Evolutionary conservation across 2,797 vertebrate species (phyloP).

Genomic region (Sitta carolinensis): DNA sequence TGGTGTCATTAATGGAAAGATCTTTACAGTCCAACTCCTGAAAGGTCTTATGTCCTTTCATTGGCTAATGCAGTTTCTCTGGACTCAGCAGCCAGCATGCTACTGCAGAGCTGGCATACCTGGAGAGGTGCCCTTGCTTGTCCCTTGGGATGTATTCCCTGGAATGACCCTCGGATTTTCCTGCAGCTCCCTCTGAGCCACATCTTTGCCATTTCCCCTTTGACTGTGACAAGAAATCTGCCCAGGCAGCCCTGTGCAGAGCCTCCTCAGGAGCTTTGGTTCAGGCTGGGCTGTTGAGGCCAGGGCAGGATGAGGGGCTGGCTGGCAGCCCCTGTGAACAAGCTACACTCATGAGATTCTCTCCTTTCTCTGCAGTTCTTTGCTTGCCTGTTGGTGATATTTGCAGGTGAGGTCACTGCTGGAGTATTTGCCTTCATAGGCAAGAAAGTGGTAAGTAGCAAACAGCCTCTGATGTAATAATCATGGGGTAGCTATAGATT

Average conservation of each 20-base stretch:
- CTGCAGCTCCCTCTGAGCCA: not conserved
- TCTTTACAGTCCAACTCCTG: not conserved
- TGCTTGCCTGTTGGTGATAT: constrained; percentile 92
- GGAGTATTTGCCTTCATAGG: constrained; percentile 95
- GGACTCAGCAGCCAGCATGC: not conserved
- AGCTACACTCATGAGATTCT: not conserved
- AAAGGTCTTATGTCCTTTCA: not conserved
- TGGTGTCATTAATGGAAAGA: not conserved
- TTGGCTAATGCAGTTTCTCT: not conserved
- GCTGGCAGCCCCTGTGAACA: not conserved
- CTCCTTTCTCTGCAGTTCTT: constrained; percentile 86
- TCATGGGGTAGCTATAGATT: not conserved
- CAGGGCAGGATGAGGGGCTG: not conserved
- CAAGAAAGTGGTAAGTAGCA: constrained; percentile 85
- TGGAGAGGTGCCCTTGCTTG: not conserved
- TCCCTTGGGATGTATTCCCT: not conserved
- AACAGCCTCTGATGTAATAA: not conserved
- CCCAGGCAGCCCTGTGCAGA: not conserved
- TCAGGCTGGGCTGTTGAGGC: not conserved
- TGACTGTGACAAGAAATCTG: not conserved
- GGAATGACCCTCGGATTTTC: not conserved
- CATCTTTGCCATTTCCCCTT: not conserved
- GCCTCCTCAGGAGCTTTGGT: not conserved
- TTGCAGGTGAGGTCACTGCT: constrained; percentile 92
- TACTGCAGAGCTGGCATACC: not conserved